A percentile compares a stretch with the other conserved stretches of the same genome.
These are phyloP conservation scores for Sylvicola cinctus DNA, from an alignment of 2,888 invertebrate genomes.

Conservation along the genomic window DNA sequence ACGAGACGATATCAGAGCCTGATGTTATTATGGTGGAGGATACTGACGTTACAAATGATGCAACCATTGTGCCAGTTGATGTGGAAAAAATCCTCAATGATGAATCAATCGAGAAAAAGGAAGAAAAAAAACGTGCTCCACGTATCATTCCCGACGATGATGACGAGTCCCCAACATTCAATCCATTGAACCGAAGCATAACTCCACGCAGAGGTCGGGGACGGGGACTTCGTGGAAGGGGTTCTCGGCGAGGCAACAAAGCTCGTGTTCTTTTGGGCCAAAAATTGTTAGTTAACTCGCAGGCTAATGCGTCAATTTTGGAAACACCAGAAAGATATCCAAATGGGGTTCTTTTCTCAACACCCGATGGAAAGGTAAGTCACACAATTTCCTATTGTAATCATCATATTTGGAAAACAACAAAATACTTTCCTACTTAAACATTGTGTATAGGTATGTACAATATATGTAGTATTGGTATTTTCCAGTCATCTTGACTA, in stretches of 20 bases:
- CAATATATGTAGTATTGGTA: too few relatives aligned
- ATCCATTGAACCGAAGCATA: slow-evolving; percentile 9
- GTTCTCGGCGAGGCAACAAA: slow-evolving; percentile 10
- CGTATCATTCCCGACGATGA: slow-evolving; percentile 14
- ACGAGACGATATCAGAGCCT: too few relatives aligned
- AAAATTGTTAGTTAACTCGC: too few relatives aligned
- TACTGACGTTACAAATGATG: neutral
- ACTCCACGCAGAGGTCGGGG: slow-evolving; percentile 22
- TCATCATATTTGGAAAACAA: too few relatives aligned
- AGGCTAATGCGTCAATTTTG: too few relatives aligned
- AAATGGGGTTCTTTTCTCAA: slow-evolving; percentile 19
- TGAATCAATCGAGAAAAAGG: too few relatives aligned
- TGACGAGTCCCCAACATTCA: slow-evolving; percentile 7
- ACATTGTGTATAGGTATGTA: too few relatives aligned
- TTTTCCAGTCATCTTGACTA: too few relatives aligned
- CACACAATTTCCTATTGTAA: neutral
- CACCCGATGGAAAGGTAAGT: slow-evolving; percentile 8
- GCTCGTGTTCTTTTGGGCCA: too few relatives aligned
- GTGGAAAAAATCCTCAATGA: slow-evolving; percentile 1
- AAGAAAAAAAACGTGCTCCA: slow-evolving; percentile 12
- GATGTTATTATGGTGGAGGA: too few relatives aligned
- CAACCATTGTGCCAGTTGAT: slow-evolving; percentile 5
- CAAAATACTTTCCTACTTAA: too few relatives aligned
- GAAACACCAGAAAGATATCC: slow-evolving; percentile 20
- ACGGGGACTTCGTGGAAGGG: slow-evolving; percentile 18